A percentile compares a stretch with the other conserved stretches of the same genome.
phyloP scores from a whole-genome alignment of 2,113 vertebrate genomes.

The Bombycilla garrulus region DNA sequence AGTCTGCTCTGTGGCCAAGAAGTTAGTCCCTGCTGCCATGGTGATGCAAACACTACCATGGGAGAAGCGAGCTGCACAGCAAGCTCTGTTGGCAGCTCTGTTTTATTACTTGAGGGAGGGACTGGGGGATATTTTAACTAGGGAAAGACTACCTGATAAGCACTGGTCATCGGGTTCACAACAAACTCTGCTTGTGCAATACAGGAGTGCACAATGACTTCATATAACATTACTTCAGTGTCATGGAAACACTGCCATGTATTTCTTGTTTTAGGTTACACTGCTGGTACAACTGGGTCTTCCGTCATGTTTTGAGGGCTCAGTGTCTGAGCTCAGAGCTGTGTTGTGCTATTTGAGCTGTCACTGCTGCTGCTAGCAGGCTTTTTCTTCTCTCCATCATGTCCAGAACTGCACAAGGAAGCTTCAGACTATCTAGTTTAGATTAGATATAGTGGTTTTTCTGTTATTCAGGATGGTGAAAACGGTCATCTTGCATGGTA shows the following conservation, averaged over 20 bases:
- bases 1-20: not conserved
- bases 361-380: not conserved
- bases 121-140: not conserved
- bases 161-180: not conserved
- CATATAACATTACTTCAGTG: not conserved
- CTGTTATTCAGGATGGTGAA: not conserved
- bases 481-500: not conserved
- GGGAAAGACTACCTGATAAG: not conserved
- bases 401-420: not conserved
- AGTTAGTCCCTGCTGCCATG: not conserved
- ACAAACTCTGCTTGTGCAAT: not conserved
- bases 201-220: rapidly evolving
- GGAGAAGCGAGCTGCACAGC: rapidly evolving
- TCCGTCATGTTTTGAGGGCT: rapidly evolving
- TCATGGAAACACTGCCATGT: not conserved
- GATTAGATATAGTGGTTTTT: not conserved
- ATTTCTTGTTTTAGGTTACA: not conserved
- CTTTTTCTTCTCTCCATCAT: not conserved
- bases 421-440: not conserved
- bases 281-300: not conserved
- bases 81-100: not conserved
- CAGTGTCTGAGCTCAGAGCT: not conserved
- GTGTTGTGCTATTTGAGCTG: not conserved
- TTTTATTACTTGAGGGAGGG: not conserved
- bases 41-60: not conserved